Conservation (phyloP, 2,797 vertebrate species). For the Alectoris magna region DNA sequence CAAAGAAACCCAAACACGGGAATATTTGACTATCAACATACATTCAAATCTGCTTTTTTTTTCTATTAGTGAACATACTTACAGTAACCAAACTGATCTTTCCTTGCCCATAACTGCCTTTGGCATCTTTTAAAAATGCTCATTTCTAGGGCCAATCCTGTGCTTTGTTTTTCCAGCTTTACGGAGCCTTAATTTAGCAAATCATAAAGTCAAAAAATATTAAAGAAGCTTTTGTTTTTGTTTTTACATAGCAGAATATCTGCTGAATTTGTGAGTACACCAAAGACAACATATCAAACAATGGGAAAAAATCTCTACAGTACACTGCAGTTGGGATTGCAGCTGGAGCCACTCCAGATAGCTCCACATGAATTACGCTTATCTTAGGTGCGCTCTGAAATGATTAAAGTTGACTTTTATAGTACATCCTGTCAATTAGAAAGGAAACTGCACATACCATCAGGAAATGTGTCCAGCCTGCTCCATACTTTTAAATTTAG, state of each 20-base stretch:
- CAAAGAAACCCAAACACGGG: background rate
- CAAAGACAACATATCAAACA: background rate
- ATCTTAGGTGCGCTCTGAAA: background rate
- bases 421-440: background rate
- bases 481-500: background rate
- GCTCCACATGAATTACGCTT: background rate
- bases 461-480: background rate
- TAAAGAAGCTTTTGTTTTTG: background rate
- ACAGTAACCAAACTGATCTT: background rate
- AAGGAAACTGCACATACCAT: background rate
- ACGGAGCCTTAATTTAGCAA: background rate
- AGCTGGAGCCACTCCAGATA: background rate
- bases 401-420: background rate
- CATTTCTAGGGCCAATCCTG: background rate
- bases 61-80: background rate
- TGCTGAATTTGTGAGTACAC: background rate
- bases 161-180: background rate
- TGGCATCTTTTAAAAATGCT: background rate
- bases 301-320: background rate
- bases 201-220: background rate
- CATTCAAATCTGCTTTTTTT: background rate
- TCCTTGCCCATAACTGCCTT: background rate
- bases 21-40: background rate
- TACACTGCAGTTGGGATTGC: background rate
- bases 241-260: background rate